Base-by-base conservation (phyloP, 2,797 vertebrate species). In the Aldrovandia affinis region DNA sequence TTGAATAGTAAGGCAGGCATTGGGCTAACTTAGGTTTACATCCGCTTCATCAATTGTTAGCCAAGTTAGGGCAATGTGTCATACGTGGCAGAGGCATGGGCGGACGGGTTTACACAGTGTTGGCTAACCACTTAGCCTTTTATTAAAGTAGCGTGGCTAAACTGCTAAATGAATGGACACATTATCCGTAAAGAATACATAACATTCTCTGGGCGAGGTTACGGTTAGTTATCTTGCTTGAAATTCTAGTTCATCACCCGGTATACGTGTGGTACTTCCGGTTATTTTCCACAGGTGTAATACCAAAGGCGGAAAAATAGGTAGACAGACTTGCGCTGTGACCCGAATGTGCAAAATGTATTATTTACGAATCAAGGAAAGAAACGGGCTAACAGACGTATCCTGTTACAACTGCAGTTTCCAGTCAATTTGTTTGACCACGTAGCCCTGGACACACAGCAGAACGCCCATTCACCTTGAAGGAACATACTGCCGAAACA, bases 291-390 rank as follows among this genome's bases (percentile, higher is more conserved):
- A 1, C 36, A 30, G 25, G 30, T 55, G 57, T 83, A 39, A 44
- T 44, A 39, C 39, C 47, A 44, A 75, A 39, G 70, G 70, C 70
- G 42, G 78, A 78, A 81, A 65, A 78, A 84, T 44, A 55, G 55
- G 82, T 33, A 81, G 81, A 57, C 68, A 79, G 57, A 80, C 85
- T 87, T 59, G 81, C 33, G 18, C 81, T 81, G 70, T 77, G 30
- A 79, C 59, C 61, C 15, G 79, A 28, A 57, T 80, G 80, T 2
- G 10, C 79, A 50, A 20, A 44, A 75, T 83, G 83, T 81, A 80
- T 86, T 81, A 86, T 87, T 83, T 68, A 87, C 75, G 73, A 75
- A 59, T 73, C 81, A 20, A 54, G 78, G n/a, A 80, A 55, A 14
- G 78, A 57, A 39, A 36, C 36, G n/a, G 78, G 28, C 50, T 54